Evolutionary conservation across 2,888 invertebrate species (phyloP), one percentile per base, ranked within the genome.

Genomic region (Calephelis perditalis): DNA sequence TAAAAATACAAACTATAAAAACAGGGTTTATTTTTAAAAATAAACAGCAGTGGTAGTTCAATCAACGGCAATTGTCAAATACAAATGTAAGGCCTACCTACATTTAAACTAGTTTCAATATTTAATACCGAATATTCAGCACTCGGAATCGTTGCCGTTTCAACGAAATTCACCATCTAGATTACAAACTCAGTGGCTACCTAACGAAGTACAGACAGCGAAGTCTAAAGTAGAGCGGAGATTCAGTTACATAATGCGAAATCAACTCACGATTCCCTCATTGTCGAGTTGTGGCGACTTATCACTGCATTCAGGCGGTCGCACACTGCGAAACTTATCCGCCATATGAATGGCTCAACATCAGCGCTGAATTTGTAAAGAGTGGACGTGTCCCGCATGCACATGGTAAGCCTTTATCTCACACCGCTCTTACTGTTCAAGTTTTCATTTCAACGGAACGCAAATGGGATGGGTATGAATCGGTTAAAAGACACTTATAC

Each of bases 351-450:
- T 84, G 81, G 81, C 75, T 81, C 78, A 84, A 79, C 81, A 82
- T 84, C 85, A 83, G 75, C 76, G 75, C 73, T 76, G 86, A 88
- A 85, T 87, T 87, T 86, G 88, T 86, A 85, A 88, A 86, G 87
- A 85, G 86, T 81, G 73, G 84, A 86, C 86, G 89, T 88, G 88
- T 78, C 78, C 73, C 73, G 86, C 82, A 84, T 88, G 81, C 82
- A 82, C 73, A 72, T 74, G 77, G 74, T 80, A 77, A 75, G 73
- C 76, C 82, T 83, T 87, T 86, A 87, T 87, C 86, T 86, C 73
- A 71, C 71, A 68, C 68, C 67, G 72, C 76, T 78, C 76, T 79
- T 79, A 71, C 74, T 72, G 74, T 67, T 70, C 65, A 82, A 84
- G 79, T 84, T 84, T 79, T 79, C 77, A 69, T 67, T 68, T 63